Percentiles rank a stretch among this genome's conserved stretches.
phyloP scores from a whole-genome alignment of 2,888 invertebrate species.

The Xanthorhoe spadicearia region DNA sequence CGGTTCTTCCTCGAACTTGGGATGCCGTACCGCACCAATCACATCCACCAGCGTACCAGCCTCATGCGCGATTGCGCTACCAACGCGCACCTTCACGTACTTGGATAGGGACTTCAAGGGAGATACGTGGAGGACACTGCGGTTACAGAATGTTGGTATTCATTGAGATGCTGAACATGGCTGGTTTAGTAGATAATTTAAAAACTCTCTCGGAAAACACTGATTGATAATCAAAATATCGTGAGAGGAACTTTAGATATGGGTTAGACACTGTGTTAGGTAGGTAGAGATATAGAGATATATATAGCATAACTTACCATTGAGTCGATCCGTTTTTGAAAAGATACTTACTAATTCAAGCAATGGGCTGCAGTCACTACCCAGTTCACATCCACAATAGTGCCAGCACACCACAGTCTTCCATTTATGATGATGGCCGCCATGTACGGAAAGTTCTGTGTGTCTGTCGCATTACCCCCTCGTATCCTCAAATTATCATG shows the following conservation, averaged over 20 bases:
- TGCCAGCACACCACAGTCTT: constrained; percentile 74
- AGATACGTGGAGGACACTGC: constrained; percentile 75
- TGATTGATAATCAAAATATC: too few relatives aligned
- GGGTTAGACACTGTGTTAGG: too few relatives aligned
- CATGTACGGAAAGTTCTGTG: constrained; percentile 73
- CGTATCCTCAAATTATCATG: constrained; percentile 51
- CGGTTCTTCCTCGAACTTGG: constrained; percentile 79
- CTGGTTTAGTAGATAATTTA: too few relatives aligned
- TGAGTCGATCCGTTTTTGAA: too few relatives aligned
- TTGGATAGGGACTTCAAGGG: constrained; percentile 66
- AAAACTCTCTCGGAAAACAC: too few relatives aligned
- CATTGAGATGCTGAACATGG: too few relatives aligned
- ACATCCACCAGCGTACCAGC: constrained; percentile 70
- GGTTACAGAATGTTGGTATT: background rate
- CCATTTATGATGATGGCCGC: constrained; percentile 77
- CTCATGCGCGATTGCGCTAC: constrained; percentile 66
- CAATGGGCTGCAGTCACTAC: constrained; percentile 78
- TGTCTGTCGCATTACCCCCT: constrained; percentile 64
- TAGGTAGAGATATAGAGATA: too few relatives aligned
- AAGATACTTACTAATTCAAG: constrained; percentile 71
- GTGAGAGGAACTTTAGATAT: too few relatives aligned
- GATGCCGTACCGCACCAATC: constrained; percentile 72
- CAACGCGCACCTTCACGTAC: constrained; percentile 75
- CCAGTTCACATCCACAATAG: constrained; percentile 76
- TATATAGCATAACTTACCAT: too few relatives aligned